phyloP scores from a whole-genome alignment of 2,113 vertebrate genomes.

The Phoxinus phoxinus region DNA sequence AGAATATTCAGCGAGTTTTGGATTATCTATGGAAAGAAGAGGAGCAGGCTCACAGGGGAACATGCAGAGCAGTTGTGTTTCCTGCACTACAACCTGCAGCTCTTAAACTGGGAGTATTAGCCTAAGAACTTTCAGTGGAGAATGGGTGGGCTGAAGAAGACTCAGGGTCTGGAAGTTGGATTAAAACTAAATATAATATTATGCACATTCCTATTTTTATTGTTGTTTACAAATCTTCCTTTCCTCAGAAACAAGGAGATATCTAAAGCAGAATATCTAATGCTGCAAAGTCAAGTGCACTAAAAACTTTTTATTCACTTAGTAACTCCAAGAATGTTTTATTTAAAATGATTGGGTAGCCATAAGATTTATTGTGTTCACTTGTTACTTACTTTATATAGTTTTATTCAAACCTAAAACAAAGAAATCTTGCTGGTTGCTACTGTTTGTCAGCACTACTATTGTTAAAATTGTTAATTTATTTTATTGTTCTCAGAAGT shows the following conservation, averaged over 20 bases:
- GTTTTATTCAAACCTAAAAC: too few species aligned
- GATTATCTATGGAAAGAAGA: neutral
- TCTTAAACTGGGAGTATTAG: conserved; percentile 17
- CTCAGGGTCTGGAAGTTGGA: neutral
- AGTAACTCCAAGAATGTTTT: too few species aligned
- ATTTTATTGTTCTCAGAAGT: too few species aligned
- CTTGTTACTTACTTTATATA: too few species aligned
- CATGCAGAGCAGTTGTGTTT: conserved; percentile 15
- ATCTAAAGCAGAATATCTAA: too few species aligned
- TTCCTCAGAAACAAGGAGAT: neutral
- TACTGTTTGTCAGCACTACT: too few species aligned
- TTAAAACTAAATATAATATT: neutral
- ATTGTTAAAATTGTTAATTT: too few species aligned
- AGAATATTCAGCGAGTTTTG: conserved; percentile 2
- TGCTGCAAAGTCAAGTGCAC: too few species aligned
- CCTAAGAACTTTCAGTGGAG: neutral
- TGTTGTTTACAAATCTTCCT: neutral
- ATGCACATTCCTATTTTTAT: neutral
- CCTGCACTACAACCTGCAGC: conserved; percentile 24
- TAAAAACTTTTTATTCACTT: too few species aligned
- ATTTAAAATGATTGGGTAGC: too few species aligned
- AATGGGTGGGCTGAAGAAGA: neutral
- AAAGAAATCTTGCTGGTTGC: too few species aligned
- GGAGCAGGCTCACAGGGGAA: conserved; percentile 14
- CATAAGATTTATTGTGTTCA: too few species aligned